Conservation (phyloP, 2,888 invertebrate genomes). For the Diadromus collaris region DNA sequence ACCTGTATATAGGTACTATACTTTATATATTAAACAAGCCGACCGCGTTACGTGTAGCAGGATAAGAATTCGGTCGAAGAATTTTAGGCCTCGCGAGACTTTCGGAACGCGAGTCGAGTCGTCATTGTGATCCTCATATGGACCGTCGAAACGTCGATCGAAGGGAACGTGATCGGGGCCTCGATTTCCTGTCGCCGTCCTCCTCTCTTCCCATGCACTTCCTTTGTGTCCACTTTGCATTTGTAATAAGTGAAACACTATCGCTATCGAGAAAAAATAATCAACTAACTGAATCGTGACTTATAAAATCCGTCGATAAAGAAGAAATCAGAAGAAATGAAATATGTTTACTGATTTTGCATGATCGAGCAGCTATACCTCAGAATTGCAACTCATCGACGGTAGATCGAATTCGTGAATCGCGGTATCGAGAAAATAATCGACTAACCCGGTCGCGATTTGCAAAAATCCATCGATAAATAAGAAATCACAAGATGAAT, state of each 20-base stretch:
- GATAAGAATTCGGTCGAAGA: slow-evolving; percentile 28
- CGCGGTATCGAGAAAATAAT: background rate
- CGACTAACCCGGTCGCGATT: background rate
- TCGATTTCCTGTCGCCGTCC: slow-evolving; percentile 39
- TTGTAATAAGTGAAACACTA: background rate
- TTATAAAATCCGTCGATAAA: too few relatives aligned
- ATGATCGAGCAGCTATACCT: too few relatives aligned
- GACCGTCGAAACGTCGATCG: slow-evolving; percentile 37
- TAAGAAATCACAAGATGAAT: background rate
- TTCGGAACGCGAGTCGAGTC: slow-evolving; percentile 24
- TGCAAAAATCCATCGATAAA: background rate
- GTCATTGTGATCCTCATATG: slow-evolving; percentile 45
- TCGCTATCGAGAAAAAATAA: background rate
- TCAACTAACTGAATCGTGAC: too few relatives aligned
- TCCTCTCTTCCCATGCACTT: slow-evolving; percentile 26
- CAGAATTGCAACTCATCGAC: background rate
- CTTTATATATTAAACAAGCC: slow-evolving; percentile 14
- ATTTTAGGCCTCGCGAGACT: slow-evolving; percentile 26
- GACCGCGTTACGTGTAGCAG: slow-evolving; percentile 7
- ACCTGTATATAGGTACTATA: too few relatives aligned
- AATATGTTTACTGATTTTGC: too few relatives aligned
- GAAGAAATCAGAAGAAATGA: too few relatives aligned
- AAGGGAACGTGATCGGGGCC: slow-evolving; percentile 41
- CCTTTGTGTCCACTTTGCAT: slow-evolving; percentile 22
- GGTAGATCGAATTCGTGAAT: background rate